A percentile compares a stretch with the other conserved stretches of the same genome.
phyloP scores from a whole-genome alignment of 1,140 invertebrate genomes.

The Elymnias hypermnestra region DNA sequence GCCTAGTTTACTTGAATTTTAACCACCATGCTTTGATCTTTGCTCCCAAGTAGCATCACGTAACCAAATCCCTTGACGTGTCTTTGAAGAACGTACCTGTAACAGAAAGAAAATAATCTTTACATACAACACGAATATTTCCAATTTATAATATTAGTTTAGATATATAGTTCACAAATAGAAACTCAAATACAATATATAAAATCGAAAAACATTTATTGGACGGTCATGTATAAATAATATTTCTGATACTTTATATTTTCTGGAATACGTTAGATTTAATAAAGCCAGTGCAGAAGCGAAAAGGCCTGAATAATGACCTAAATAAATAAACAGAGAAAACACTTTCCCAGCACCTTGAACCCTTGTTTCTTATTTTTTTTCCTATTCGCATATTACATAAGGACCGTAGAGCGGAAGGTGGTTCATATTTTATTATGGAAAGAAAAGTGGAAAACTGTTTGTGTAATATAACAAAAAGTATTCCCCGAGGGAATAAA shows the following conservation, averaged over 20 bases:
- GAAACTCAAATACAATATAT: background rate
- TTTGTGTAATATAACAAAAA: slow-evolving; percentile 1
- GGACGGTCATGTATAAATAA: no score
- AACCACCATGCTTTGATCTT: slow-evolving; percentile 5
- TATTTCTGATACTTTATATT: no score
- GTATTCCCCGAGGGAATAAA: background rate
- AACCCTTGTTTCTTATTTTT: slow-evolving; percentile 1
- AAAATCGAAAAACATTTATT: no score
- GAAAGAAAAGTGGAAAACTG: background rate
- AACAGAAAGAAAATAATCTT: slow-evolving; percentile 21
- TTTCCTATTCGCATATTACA: background rate
- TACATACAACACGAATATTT: no score
- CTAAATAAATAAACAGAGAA: no score
- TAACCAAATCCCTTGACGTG: slow-evolving; percentile 6
- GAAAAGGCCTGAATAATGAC: no score
- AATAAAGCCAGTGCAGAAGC: no score
- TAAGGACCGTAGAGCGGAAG: background rate
- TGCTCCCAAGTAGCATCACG: background rate
- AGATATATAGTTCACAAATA: no score
- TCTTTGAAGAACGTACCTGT: slow-evolving; percentile 20
- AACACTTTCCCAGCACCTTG: no score
- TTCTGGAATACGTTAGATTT: no score
- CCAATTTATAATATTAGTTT: no score
- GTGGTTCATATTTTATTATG: background rate
- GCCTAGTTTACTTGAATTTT: background rate